A percentile compares a stretch with the other conserved stretches of the same genome.
Evolutionary conservation across 2,797 vertebrate species (phyloP).

Genomic region (Pseudochirops corinnae): DNA sequence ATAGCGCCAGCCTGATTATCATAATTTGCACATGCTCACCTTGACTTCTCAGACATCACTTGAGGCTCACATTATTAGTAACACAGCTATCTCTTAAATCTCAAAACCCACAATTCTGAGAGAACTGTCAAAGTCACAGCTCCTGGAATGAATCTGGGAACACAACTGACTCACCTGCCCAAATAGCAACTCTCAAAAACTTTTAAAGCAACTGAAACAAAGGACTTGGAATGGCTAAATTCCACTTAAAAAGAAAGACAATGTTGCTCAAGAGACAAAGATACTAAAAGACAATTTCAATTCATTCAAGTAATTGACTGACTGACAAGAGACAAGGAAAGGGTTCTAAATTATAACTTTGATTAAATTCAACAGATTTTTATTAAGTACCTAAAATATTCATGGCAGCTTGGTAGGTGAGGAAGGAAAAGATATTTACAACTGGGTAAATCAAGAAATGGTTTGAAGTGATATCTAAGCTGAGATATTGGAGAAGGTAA

Average conservation of each 20-base stretch:
- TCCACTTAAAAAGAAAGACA: neutral
- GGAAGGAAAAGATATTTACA: neutral
- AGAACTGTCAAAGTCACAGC: neutral
- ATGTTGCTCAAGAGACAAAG: neutral
- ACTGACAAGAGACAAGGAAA: neutral
- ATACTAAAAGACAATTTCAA: neutral
- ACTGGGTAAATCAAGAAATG: neutral
- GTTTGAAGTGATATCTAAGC: neutral
- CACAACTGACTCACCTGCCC: neutral
- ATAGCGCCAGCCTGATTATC: neutral
- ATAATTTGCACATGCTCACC: neutral
- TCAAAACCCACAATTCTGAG: neutral
- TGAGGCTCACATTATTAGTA: neutral
- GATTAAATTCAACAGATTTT: neutral
- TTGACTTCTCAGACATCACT: neutral
- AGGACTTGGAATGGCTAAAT: neutral
- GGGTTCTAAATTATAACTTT: neutral
- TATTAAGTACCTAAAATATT: neutral
- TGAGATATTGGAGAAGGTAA: neutral
- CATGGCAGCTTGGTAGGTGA: neutral
- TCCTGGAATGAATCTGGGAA: neutral
- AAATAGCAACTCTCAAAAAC: neutral
- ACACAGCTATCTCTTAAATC: neutral
- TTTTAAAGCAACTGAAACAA: neutral
- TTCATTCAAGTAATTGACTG: neutral